A percentile compares a stretch with the other conserved stretches of the same genome.
phyloP scores from a whole-genome alignment of 2,888 invertebrate genomes.

The Agelastica alni region DNA sequence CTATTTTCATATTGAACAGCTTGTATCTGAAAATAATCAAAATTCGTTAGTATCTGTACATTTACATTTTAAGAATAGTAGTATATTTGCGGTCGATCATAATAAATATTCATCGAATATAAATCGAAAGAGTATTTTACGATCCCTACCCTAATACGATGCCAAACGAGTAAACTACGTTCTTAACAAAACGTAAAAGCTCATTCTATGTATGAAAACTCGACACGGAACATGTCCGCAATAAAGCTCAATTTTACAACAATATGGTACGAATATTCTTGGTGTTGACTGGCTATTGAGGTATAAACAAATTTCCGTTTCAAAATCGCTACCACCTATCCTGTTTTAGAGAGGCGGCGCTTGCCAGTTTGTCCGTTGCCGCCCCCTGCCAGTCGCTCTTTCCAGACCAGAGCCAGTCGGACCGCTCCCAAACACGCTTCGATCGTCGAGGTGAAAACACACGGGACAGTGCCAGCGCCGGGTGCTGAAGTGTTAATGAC shows the following conservation, averaged over 20 bases:
- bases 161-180: constrained; percentile 22
- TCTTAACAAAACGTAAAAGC: constrained; percentile 36
- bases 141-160: constrained; percentile 11
- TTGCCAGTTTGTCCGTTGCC: constrained; percentile 48
- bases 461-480: constrained; percentile 19
- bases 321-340: constrained; percentile 52
- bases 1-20: too few species aligned
- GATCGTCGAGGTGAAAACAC: constrained; percentile 53
- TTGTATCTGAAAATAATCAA: too few species aligned
- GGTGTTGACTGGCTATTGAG: constrained; percentile 54
- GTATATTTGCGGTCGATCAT: too few species aligned
- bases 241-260: constrained; percentile 45
- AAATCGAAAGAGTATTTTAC: constrained; percentile 9
- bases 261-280: constrained; percentile 50
- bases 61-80: too few species aligned
- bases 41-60: too few species aligned
- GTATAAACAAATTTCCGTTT: constrained; percentile 56
- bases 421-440: constrained; percentile 59
- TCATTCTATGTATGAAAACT: constrained; percentile 28
- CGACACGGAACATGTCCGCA: constrained; percentile 34
- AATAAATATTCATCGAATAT: too few species aligned
- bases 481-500: constrained; percentile 25
- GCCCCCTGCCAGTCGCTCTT: constrained; percentile 58
- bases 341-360: constrained; percentile 49
- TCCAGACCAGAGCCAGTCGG: constrained; percentile 36